phyloP scores from a whole-genome alignment of 2,113 vertebrate genomes.

The Oryzias melastigma region DNA sequence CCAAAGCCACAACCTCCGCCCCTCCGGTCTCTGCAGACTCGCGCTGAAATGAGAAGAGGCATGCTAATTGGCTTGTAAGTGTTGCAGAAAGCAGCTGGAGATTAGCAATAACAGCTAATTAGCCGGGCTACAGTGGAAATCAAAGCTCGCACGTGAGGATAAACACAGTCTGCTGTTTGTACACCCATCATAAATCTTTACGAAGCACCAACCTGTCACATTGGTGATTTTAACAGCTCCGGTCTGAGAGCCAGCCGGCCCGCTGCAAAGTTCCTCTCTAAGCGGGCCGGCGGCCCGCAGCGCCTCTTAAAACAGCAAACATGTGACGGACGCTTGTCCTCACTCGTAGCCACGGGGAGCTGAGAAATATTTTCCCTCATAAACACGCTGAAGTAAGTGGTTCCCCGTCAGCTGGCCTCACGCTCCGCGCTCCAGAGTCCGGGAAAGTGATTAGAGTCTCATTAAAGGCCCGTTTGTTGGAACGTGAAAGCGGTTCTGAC shows the following conservation, averaged over 20 bases:
- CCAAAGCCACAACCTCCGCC: slow-evolving; percentile 2
- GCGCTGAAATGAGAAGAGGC: slow-evolving; percentile 41
- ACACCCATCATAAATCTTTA: slow-evolving; percentile 39
- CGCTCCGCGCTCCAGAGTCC: background rate
- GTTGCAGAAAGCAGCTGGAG: slow-evolving; percentile 62
- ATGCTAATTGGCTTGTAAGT: slow-evolving; percentile 57
- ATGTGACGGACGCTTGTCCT: background rate
- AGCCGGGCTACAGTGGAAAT: slow-evolving; percentile 36
- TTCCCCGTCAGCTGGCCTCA: slow-evolving; percentile 23
- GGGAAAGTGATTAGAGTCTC: slow-evolving; percentile 20
- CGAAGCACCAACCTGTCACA: slow-evolving; percentile 34
- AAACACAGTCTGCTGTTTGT: slow-evolving; percentile 38
- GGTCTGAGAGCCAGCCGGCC: too few species aligned
- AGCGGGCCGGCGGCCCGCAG: slow-evolving; percentile 9
- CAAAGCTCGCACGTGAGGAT: slow-evolving; percentile 37
- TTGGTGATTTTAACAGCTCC: slow-evolving; percentile 22
- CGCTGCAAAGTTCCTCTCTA: too few species aligned
- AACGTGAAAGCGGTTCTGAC: background rate
- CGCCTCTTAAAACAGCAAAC: slow-evolving; percentile 17
- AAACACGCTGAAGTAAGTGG: slow-evolving; percentile 39
- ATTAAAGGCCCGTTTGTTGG: slow-evolving; percentile 10
- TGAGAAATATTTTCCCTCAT: slow-evolving; percentile 56
- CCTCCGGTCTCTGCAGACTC: slow-evolving; percentile 7
- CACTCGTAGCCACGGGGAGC: slow-evolving; percentile 1
- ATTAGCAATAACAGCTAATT: slow-evolving; percentile 67